Conservation (phyloP, 2,797 vertebrate species). For the Philypnodon macrostomus region DNA sequence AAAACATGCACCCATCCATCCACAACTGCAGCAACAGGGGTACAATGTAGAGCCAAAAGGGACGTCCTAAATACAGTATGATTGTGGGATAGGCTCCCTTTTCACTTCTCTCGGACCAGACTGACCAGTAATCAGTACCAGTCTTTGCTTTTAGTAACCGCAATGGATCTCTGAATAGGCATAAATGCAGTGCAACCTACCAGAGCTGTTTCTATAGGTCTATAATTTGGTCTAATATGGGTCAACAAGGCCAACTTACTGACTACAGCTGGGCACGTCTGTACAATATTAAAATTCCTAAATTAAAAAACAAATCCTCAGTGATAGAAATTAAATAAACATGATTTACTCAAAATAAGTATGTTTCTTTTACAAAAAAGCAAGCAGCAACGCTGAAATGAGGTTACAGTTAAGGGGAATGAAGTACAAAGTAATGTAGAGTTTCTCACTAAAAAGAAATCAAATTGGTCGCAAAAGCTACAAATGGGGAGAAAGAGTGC, state of each 20-base stretch:
- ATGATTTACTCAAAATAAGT: slow-evolving; percentile 34
- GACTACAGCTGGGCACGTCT: slow-evolving; percentile 54
- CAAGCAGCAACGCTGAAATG: slow-evolving; percentile 64
- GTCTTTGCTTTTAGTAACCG: slow-evolving; percentile 61
- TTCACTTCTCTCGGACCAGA: slow-evolving; percentile 50
- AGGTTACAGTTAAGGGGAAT: slow-evolving; percentile 45
- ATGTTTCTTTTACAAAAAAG: slow-evolving; percentile 59
- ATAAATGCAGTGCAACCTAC: slow-evolving; percentile 68
- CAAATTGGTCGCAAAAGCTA: slow-evolving; percentile 59
- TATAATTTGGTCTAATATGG: slow-evolving; percentile 49
- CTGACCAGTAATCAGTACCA: slow-evolving; percentile 32
- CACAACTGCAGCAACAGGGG: slow-evolving; percentile 24
- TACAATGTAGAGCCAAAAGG: slow-evolving; percentile 41
- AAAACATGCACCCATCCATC: slow-evolving; percentile 16
- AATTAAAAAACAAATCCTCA: slow-evolving; percentile 38
- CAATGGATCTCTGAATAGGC: slow-evolving; percentile 71
- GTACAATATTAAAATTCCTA: slow-evolving; percentile 51
- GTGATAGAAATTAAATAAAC: slow-evolving; percentile 75
- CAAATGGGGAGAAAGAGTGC: slow-evolving; percentile 42
- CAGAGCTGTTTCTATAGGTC: slow-evolving; percentile 49
- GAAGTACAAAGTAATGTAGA: slow-evolving; percentile 24
- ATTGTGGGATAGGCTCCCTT: slow-evolving; percentile 59
- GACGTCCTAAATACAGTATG: slow-evolving; percentile 45
- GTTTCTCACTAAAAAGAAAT: slow-evolving; percentile 22
- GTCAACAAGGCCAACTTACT: slow-evolving; percentile 47